These are phyloP conservation scores for Laterallus jamaicensis DNA, from an alignment of 2,113 vertebrate genomes.

Conservation along the genomic window DNA sequence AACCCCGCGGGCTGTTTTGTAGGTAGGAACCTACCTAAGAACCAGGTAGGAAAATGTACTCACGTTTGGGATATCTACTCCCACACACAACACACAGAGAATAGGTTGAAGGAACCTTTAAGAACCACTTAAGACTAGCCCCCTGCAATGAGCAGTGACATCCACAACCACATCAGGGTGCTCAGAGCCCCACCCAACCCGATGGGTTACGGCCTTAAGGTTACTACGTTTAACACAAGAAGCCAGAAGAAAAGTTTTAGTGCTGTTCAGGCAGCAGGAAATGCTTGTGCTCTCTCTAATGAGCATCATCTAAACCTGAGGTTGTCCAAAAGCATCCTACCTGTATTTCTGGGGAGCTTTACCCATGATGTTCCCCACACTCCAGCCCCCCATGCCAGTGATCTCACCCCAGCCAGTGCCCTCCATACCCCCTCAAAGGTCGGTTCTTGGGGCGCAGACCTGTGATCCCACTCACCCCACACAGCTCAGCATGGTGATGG, in stretches of 20 bases:
- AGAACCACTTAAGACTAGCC: too few species aligned
- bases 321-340: not conserved
- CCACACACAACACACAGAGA: not conserved
- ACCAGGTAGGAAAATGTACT: not conserved
- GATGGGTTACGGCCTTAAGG: not conserved
- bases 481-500: rapidly evolving
- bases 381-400: not conserved
- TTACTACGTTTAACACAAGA: not conserved
- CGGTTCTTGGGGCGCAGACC: rapidly evolving
- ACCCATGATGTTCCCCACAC: not conserved
- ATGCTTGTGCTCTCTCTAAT: not conserved
- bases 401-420: rapidly evolving
- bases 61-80: not conserved
- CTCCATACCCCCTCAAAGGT: not conserved
- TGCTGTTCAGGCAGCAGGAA: not conserved
- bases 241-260: not conserved
- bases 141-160: not conserved
- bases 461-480: rapidly evolving
- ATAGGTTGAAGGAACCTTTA: too few species aligned
- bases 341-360: not conserved
- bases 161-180: not conserved
- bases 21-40: too few species aligned
- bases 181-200: not conserved
- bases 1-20: not conserved
- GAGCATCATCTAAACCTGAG: not conserved